phyloP scores from a whole-genome alignment of 2,888 invertebrate genomes.

The Ferdinandea cuprea region DNA sequence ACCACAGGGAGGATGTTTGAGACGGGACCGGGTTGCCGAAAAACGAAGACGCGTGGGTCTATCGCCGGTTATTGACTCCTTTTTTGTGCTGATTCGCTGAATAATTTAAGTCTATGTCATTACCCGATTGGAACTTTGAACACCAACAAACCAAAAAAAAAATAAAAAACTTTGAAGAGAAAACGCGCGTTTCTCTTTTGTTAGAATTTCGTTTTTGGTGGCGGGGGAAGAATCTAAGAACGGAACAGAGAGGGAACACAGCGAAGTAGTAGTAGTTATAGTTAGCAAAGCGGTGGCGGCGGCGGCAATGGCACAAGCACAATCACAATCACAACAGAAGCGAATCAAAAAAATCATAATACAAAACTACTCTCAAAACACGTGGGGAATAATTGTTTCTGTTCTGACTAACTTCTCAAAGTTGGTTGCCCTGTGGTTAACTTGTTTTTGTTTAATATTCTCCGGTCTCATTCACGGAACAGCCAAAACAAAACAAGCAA shows the following conservation, averaged over 20 bases:
- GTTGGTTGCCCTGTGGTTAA: slow-evolving; percentile 64
- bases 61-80: slow-evolving; percentile 67
- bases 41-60: slow-evolving; percentile 60
- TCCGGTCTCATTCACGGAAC: slow-evolving; percentile 4
- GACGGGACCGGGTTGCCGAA: slow-evolving; percentile 8
- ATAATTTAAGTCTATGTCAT: slow-evolving; percentile 20
- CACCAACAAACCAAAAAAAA: slow-evolving; percentile 1
- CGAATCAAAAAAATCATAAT: not conserved
- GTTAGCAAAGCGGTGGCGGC: not conserved
- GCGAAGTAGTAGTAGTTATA: no score
- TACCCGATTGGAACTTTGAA: slow-evolving; percentile 5
- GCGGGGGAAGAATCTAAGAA: slow-evolving; percentile 2
- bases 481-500: not conserved
- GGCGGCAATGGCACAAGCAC: slow-evolving; percentile 18
- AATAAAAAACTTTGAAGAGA: not conserved
- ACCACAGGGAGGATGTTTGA: not conserved
- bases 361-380: slow-evolving; percentile 4
- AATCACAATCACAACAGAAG: not conserved
- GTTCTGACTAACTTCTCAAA: slow-evolving; percentile 44
- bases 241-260: no score
- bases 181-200: slow-evolving; percentile 30
- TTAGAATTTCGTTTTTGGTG: not conserved
- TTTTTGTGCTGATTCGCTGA: slow-evolving; percentile 29
- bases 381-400: slow-evolving; percentile 12
- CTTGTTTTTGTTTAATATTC: slow-evolving; percentile 50